Evolutionary conservation across 2,113 vertebrate species (phyloP), one percentile per base, ranked within the genome.

Genomic region (Oryzias celebensis): DNA sequence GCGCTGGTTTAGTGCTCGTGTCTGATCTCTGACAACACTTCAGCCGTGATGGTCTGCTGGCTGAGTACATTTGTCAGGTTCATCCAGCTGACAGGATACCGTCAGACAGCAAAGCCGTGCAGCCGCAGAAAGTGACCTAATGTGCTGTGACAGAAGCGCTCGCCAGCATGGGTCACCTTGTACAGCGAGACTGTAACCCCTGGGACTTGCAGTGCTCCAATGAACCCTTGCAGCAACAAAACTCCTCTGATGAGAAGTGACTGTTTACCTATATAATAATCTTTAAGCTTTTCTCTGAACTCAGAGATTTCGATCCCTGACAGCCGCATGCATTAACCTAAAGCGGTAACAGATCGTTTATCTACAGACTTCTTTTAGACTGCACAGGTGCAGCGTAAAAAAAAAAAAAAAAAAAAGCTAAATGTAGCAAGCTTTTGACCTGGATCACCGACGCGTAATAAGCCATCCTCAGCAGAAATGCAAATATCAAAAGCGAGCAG

Each of bases 61-160:
- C 73, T 84, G 82, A 85, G 61, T 81, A 77, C 58, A 51, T 85
- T 62, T 79, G 87, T 85, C 87, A 80, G 80, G 45, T 84, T 79
- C 78, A 85, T 62, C 72, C 66, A 58, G 73, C 83, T 83, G 85
- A 89, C 67, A 50, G 73, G 49, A 89, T 79, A 42, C 62, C 68
- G 83, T 83, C 75, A 81, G 88, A 88, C 85, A 86, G 80, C 68
- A 2, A 64, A 65, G 83, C 80, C 44, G 78, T 61, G 24, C 67
- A 45, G 77, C 68, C 60, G 31, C 14, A 55, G 51, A 61, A 65
- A 41, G 52, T 64, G 75, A 83, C 54, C 77, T 82, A 78, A 89
- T 87, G 58, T 6, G 72, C 65, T 65, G 73, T 71, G 86, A 80
- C 84, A 80, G 66, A 84, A 75, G 65, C 74, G 74, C 78, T 80